Evolutionary conservation across 2,113 vertebrate species (phyloP).

Genomic region (Rhinichthys klamathensis): DNA sequence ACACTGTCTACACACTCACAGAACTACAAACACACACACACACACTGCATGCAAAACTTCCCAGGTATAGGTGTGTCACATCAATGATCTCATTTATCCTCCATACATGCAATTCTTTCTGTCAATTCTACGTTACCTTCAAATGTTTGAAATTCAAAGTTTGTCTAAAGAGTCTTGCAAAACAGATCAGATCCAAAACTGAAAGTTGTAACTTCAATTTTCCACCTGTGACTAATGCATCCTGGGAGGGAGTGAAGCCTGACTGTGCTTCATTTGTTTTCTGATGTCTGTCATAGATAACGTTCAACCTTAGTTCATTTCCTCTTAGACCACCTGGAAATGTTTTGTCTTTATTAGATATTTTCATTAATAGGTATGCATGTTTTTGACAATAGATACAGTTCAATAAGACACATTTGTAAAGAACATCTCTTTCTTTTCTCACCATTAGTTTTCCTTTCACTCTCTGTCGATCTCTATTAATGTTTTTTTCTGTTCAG

Average conservation of each 20-base stretch:
- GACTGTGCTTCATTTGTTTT: slow-evolving; percentile 5
- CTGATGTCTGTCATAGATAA: slow-evolving; percentile 19
- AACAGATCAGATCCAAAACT: background rate
- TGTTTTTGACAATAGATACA: background rate
- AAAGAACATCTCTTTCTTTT: background rate
- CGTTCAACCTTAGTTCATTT: background rate
- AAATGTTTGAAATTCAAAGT: background rate
- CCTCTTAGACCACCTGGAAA: background rate
- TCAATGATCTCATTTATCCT: background rate
- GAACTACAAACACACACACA: background rate
- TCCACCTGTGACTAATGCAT: background rate
- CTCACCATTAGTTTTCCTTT: background rate
- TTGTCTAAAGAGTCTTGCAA: background rate
- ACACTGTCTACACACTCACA: background rate
- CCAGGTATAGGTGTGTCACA: background rate
- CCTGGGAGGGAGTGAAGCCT: background rate
- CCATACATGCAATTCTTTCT: no score
- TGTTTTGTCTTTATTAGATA: background rate
- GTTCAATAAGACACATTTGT: background rate
- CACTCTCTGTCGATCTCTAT: background rate
- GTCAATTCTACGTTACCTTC: background rate
- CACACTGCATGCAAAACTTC: background rate
- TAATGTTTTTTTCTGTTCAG: background rate
- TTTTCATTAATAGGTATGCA: background rate
- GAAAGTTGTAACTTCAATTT: background rate